A percentile compares a stretch with the other conserved stretches of the same genome.
Conservation (phyloP, 2,888 invertebrate species). For the Chymomyza procnemis region DNA sequence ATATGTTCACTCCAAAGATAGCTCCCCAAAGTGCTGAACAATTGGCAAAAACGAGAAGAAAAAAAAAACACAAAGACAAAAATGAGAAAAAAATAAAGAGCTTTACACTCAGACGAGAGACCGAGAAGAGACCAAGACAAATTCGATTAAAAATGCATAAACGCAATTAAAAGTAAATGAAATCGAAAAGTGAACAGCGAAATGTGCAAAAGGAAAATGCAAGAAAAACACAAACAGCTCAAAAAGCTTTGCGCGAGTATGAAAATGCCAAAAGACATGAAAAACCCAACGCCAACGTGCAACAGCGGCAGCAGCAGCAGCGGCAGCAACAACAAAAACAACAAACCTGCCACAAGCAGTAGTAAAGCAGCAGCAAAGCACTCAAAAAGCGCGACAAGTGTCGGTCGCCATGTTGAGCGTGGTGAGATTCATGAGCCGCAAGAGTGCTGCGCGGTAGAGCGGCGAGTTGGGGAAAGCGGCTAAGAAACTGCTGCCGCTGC, state of each 20-base stretch:
- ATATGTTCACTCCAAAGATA: not conserved
- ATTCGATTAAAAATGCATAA: constrained; percentile 49
- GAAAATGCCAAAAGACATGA: constrained; percentile 50
- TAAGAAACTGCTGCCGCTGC: not conserved
- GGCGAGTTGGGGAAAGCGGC: not conserved
- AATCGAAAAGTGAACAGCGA: constrained; percentile 10
- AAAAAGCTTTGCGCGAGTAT: not conserved
- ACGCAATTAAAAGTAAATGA: constrained; percentile 38
- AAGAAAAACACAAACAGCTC: not conserved
- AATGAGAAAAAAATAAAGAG: too few relatives aligned
- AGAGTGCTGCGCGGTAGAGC: not conserved
- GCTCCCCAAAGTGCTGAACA: not conserved
- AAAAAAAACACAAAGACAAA: not conserved
- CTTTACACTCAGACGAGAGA: not conserved
- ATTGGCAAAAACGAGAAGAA: not conserved
- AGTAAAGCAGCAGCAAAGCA: too few relatives aligned
- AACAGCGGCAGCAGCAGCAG: constrained; percentile 33
- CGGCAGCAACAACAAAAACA: constrained; percentile 8
- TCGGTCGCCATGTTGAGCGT: constrained; percentile 31
- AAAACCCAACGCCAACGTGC: constrained; percentile 44
- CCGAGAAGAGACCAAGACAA: constrained; percentile 27
- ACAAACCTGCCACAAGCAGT: not conserved
- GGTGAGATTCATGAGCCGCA: not conserved
- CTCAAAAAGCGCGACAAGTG: constrained; percentile 46
- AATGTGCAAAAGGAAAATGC: not conserved